phyloP scores from a whole-genome alignment of 2,888 invertebrate species.

The Rhagium mordax region DNA sequence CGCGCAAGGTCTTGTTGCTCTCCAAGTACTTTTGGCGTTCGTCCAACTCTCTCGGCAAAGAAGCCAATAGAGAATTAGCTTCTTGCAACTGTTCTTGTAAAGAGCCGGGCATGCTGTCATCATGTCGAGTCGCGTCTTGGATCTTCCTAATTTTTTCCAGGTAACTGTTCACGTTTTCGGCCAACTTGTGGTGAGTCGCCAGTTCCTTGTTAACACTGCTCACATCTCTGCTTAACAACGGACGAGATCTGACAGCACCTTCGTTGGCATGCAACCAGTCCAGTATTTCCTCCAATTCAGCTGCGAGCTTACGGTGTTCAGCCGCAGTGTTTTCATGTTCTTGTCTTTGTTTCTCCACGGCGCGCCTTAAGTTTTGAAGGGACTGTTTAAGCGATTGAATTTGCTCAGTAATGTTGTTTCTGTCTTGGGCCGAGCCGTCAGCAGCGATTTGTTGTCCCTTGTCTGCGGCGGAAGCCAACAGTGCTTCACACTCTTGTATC shows the following conservation, averaged over 20 bases:
- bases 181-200: slow-evolving; percentile 81
- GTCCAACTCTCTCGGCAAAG: slow-evolving; percentile 85
- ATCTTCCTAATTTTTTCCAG: slow-evolving; percentile 77
- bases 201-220: slow-evolving; percentile 87
- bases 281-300: slow-evolving; percentile 86
- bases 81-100: slow-evolving; percentile 89
- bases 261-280: slow-evolving; percentile 90
- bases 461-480: slow-evolving; percentile 88
- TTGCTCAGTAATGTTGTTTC: slow-evolving; percentile 90
- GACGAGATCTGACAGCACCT: slow-evolving; percentile 85
- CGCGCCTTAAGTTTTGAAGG: slow-evolving; percentile 82
- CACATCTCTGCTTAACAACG: slow-evolving; percentile 84
- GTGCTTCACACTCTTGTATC: slow-evolving; percentile 92
- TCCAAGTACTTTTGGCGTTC: slow-evolving; percentile 87
- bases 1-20: slow-evolving; percentile 82
- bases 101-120: slow-evolving; percentile 85
- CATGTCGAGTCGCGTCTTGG: slow-evolving; percentile 80
- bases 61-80: slow-evolving; percentile 83
- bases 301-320: slow-evolving; percentile 88
- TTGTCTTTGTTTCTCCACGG: slow-evolving; percentile 89
- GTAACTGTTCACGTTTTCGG: slow-evolving; percentile 79
- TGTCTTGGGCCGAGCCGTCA: slow-evolving; percentile 90
- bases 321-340: slow-evolving; percentile 91
- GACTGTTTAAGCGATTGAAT: slow-evolving; percentile 90
- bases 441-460: slow-evolving; percentile 94